Evolutionary conservation across 2,888 invertebrate genomes (phyloP).

Genomic region (Orthonevra nobilis): DNA sequence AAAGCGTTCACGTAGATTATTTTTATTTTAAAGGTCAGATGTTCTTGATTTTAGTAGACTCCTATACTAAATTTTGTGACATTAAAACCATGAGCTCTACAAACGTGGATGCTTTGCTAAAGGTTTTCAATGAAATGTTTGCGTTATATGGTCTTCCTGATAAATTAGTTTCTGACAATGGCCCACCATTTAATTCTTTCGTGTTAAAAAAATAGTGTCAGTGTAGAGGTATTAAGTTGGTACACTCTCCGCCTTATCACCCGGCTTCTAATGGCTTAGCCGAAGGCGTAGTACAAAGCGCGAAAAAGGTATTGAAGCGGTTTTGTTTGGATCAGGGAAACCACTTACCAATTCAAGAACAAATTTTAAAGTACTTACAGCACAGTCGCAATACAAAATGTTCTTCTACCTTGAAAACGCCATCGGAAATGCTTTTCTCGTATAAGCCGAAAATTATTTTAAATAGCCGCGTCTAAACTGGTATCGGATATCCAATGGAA

Average conservation of each 20-base stretch:
- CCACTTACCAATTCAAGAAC: too few relatives aligned
- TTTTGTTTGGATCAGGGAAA: conserved; percentile 1
- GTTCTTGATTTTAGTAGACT: conserved; percentile 14
- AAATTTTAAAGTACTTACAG: too few relatives aligned
- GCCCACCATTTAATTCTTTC: conserved; percentile 57
- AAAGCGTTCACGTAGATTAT: conserved; percentile 44
- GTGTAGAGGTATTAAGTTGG: conserved; percentile 56
- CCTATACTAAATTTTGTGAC: conserved; percentile 14
- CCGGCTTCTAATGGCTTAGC: conserved; percentile 3
- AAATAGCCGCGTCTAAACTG: too few relatives aligned
- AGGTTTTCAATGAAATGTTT: conserved; percentile 63
- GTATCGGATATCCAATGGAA: too few relatives aligned
- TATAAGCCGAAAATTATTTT: too few relatives aligned
- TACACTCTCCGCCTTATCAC: neutral
- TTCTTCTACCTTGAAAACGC: too few relatives aligned
- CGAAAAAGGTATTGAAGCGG: conserved; percentile 40
- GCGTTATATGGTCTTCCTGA: conserved; percentile 68
- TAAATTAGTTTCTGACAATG: conserved; percentile 71
- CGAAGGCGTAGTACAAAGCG: conserved; percentile 68
- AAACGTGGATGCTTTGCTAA: conserved; percentile 3
- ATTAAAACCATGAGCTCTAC: conserved; percentile 5
- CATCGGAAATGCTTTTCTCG: too few relatives aligned
- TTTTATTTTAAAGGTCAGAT: conserved; percentile 22
- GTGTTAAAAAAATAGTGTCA: conserved; percentile 22
- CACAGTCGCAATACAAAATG: too few relatives aligned